Evolutionary conservation across 2,888 invertebrate genomes (phyloP).

Genomic region (Apodemia zela): DNA sequence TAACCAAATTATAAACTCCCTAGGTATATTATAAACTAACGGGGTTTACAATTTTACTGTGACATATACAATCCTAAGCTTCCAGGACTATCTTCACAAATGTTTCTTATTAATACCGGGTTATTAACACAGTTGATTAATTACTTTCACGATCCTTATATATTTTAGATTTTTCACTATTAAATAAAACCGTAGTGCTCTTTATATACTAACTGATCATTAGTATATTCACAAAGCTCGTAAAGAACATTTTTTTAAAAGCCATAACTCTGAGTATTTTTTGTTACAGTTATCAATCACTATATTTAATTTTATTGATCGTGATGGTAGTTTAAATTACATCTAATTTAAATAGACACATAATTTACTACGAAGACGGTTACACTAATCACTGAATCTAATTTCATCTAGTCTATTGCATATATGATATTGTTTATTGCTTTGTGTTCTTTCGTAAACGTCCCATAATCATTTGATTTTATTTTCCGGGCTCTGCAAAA

Average conservation of each 20-base stretch:
- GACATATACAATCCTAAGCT: too few relatives aligned
- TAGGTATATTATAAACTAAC: too few relatives aligned
- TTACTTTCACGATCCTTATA: too few relatives aligned
- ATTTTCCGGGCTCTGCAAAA: constrained; percentile 69
- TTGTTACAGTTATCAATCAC: background rate
- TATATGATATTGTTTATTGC: constrained; percentile 55
- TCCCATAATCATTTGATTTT: constrained; percentile 38
- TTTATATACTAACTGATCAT: background rate
- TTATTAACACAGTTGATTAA: too few relatives aligned
- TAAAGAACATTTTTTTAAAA: background rate
- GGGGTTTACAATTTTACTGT: too few relatives aligned
- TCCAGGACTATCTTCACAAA: too few relatives aligned
- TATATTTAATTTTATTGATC: background rate
- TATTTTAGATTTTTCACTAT: too few relatives aligned
- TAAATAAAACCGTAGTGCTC: background rate
- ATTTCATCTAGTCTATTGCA: constrained; percentile 35
- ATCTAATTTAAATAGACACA: constrained; percentile 36
- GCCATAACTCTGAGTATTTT: background rate
- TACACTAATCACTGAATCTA: constrained; percentile 33
- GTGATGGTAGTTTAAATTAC: background rate
- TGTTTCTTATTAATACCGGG: too few relatives aligned
- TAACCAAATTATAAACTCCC: too few relatives aligned
- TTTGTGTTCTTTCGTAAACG: constrained; percentile 40
- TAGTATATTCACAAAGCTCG: too few relatives aligned
- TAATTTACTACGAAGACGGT: constrained; percentile 30